phyloP scores from a whole-genome alignment of 2,113 vertebrate genomes.

The Phrynosoma platyrhinos region DNA sequence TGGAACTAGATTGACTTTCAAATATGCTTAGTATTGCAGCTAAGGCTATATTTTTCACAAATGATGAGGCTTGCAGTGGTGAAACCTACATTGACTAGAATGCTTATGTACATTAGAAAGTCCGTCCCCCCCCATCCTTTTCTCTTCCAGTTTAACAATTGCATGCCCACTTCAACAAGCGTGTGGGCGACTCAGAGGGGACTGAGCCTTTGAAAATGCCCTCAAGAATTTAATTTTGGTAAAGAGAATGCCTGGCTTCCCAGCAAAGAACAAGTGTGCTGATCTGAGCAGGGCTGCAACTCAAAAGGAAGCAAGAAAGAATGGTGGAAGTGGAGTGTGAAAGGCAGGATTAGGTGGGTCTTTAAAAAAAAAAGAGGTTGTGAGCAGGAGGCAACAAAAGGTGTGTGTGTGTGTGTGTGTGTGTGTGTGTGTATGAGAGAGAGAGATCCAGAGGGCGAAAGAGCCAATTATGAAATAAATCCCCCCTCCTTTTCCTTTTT shows the following conservation, averaged over 20 bases:
- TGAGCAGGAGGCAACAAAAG: conserved; percentile 51
- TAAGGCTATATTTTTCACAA: not conserved
- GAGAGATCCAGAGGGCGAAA: conserved; percentile 52
- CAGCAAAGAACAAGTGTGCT: conserved; percentile 26
- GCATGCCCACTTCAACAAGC: not conserved
- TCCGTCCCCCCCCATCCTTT: not conserved
- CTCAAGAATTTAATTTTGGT: conserved; percentile 45
- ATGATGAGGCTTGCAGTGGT: not conserved
- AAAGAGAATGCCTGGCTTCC: conserved; percentile 38
- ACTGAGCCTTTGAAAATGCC: not conserved
- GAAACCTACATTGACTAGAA: not conserved
- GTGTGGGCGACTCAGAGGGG: not conserved
- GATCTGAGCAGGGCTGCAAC: conserved; percentile 47
- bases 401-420: not conserved
- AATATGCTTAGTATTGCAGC: not conserved
- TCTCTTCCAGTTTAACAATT: not conserved
- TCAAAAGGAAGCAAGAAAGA: conserved; percentile 47
- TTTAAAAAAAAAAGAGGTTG: not conserved
- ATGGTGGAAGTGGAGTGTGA: conserved; percentile 51
- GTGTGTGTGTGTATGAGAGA: too few species aligned
- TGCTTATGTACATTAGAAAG: not conserved
- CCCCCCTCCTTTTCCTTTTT: not conserved
- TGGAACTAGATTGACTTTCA: not conserved
- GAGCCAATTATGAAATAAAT: conserved; percentile 60
- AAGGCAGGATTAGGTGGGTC: conserved; percentile 59